phyloP scores from a whole-genome alignment of 2,113 vertebrate genomes.

The Panthera uncia region DNA sequence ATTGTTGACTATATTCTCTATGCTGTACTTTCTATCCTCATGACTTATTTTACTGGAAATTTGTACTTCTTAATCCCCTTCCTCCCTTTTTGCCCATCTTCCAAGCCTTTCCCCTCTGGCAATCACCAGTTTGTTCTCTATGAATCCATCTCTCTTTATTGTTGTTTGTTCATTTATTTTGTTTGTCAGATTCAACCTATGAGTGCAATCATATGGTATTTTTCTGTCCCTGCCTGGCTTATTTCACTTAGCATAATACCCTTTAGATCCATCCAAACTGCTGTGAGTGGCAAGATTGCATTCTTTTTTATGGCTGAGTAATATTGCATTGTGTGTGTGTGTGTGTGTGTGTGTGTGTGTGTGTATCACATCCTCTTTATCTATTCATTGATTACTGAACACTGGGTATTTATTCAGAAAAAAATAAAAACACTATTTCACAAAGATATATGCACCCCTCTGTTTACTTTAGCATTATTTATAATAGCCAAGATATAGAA shows the following conservation, averaged over 20 bases:
- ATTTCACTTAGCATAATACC: neutral
- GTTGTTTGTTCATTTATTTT: neutral
- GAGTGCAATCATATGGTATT: neutral
- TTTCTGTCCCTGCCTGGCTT: neutral
- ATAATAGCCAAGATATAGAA: neutral
- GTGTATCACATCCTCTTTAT: neutral
- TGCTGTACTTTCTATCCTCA: neutral
- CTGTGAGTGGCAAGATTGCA: neutral
- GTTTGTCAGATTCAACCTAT: neutral
- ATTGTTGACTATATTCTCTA: neutral
- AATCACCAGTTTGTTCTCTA: neutral
- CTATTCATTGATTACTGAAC: neutral
- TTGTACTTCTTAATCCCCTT: neutral
- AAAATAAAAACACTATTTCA: neutral
- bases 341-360: neutral
- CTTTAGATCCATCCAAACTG: neutral
- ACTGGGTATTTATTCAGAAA: neutral
- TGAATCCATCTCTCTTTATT: neutral
- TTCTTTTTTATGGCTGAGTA: neutral
- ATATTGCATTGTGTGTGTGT: neutral
- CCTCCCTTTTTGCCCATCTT: neutral
- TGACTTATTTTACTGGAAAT: neutral
- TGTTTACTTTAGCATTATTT: neutral
- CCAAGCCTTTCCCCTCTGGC: neutral
- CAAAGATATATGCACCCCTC: neutral